Evolutionary conservation across 1,140 invertebrate genomes (phyloP).

Genomic region (Scaptomyza graminum): DNA sequence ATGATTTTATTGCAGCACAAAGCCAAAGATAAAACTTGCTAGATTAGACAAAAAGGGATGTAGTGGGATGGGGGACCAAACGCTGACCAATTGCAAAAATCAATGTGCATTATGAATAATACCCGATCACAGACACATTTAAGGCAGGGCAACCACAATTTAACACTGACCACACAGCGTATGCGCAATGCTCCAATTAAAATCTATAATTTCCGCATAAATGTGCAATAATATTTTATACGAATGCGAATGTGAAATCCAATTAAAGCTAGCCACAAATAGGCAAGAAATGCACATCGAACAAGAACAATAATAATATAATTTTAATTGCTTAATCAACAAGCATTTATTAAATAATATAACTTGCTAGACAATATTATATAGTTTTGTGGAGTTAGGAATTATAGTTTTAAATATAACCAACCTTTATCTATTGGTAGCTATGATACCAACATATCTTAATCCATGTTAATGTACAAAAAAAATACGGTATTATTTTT

Average conservation of each 20-base stretch:
- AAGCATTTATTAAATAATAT: too few relatives aligned
- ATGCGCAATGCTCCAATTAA: constrained; percentile 14
- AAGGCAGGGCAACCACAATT: neutral
- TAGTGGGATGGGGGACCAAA: neutral
- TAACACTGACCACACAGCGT: constrained; percentile 17
- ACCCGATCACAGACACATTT: too few relatives aligned
- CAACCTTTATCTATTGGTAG: too few relatives aligned
- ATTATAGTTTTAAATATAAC: too few relatives aligned
- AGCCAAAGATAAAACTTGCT: neutral
- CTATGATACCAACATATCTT: too few relatives aligned
- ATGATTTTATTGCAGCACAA: constrained; percentile 25
- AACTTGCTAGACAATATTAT: too few relatives aligned
- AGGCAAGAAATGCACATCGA: neutral
- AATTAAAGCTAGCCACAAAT: neutral
- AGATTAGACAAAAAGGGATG: neutral
- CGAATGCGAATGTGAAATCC: neutral
- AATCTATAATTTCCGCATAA: neutral
- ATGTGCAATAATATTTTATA: constrained; percentile 7
- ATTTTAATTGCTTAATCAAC: too few relatives aligned
- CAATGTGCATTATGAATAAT: constrained; percentile 22
- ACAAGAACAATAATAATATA: too few relatives aligned
- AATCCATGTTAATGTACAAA: too few relatives aligned
- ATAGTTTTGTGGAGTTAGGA: too few relatives aligned
- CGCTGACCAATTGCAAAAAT: constrained; percentile 17
- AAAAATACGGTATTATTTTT: too few relatives aligned